Evolutionary conservation across 1,140 invertebrate genomes (phyloP), one percentile per base, ranked within the genome.

Genomic region (Condylostylus longicornis): DNA sequence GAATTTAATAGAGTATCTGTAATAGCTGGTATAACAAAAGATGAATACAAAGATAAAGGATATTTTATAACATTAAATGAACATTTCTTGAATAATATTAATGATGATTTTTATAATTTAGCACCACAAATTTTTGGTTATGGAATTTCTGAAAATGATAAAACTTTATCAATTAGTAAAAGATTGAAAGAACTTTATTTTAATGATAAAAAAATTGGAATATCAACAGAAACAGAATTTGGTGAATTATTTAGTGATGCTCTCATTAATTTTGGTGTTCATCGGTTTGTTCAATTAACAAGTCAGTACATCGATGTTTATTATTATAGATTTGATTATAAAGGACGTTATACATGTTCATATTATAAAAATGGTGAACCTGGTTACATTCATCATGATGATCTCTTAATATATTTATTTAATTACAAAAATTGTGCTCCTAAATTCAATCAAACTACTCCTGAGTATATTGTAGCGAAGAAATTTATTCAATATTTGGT

Each of bases 1-100:
- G 63, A 72, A 12, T 68, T 78, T 37, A 52, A 71, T 33, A 66
- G 75, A 29, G 68, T 79, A 8, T 78, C 79, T 2, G 50, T 74
- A 17, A 71, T 82, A 12, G 66, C 71, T 39, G 77, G 76, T 30
- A 59, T 74, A 30, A 77, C 72, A 1, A 63, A 69, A 38, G 68
- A 78, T 41, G 78, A 82, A 51, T 77, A n/a, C 4, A 10, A 27
- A 27, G 25, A 5, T 27, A 27, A n/a, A 13, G 4, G 10, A n/a
- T 5, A 27, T 27, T n/a, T 10, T 27, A 10, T 10, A 5, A 27
- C 4, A n/a, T 27, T 27, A 4, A 27, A n/a, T n/a, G n/a, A n/a
- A n/a, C n/a, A 13, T 4, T 10, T 27, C 10, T 27, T 27, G 8
- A 27, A 27, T 27, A 13, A 27, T 8, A 27, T 27, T 8, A 27